These are phyloP conservation scores for Clanis bilineata DNA, from an alignment of 2,888 invertebrate genomes.

Conservation along the genomic window DNA sequence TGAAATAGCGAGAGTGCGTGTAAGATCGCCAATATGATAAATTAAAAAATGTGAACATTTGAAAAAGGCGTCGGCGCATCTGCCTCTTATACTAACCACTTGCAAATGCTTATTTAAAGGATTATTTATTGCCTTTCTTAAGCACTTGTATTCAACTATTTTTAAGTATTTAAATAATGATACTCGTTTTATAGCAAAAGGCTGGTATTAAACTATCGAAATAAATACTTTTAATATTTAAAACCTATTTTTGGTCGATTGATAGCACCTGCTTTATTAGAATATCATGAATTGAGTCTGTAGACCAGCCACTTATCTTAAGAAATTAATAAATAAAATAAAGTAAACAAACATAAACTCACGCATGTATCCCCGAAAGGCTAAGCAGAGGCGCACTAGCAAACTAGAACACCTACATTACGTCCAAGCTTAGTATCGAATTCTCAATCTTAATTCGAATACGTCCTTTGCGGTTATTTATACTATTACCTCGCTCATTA, in stretches of 20 bases:
- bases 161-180: neutral
- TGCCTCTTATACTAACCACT: neutral
- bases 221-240: no score
- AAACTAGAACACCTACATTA: no score
- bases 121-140: constrained; percentile 13
- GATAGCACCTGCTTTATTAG: neutral
- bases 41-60: constrained; percentile 10
- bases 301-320: neutral
- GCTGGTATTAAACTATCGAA: no score
- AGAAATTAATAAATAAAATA: neutral
- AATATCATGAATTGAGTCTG: neutral
- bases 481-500: no score
- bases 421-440: no score
- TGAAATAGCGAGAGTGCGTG: constrained; percentile 9
- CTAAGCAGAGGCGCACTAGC: no score
- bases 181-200: neutral
- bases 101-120: constrained; percentile 4
- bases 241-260: no score
- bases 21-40: constrained; percentile 1
- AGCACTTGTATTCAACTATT: constrained; percentile 7
- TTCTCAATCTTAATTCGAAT: no score
- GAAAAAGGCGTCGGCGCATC: constrained; percentile 5
- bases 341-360: neutral
- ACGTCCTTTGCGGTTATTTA: no score
- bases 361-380: no score